These are phyloP conservation scores for Corvus moneduloides DNA, from an alignment of 2,113 vertebrate genomes.

Conservation along the genomic window DNA sequence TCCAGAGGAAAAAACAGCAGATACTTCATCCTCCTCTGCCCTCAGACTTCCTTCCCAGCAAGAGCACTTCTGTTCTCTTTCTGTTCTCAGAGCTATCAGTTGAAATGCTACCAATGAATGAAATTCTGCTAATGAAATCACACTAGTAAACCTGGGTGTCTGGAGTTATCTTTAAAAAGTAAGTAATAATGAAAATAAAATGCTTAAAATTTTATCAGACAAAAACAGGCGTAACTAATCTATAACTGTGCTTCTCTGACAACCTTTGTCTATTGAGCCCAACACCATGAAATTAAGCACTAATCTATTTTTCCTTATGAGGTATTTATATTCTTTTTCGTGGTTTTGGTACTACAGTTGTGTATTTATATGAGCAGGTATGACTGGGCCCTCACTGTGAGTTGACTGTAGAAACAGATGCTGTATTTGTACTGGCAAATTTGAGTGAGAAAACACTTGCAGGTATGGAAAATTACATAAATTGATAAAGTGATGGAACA, in stretches of 20 bases:
- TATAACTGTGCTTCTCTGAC: not conserved
- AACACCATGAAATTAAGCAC: not conserved
- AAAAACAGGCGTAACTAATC: not conserved
- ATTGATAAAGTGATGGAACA: not conserved
- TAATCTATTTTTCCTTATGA: not conserved
- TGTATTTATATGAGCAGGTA: not conserved
- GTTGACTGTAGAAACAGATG: not conserved
- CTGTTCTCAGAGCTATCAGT: not conserved
- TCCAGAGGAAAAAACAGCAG: not conserved
- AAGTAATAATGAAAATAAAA: not conserved
- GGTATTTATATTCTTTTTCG: not conserved
- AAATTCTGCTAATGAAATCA: not conserved
- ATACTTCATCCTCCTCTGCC: not conserved
- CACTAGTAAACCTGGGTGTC: not conserved
- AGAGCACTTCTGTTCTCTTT: not conserved
- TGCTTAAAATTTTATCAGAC: not conserved
- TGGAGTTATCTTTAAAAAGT: not conserved
- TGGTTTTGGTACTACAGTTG: not conserved
- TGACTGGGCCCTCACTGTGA: not conserved
- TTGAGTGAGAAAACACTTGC: not conserved
- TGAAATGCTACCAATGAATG: not conserved
- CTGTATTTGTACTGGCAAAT: not conserved
- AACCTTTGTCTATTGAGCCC: not conserved
- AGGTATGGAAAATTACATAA: not conserved
- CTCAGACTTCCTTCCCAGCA: not conserved